Base-by-base conservation (phyloP, 1,140 invertebrate species). In the Grapholita molesta region DNA sequence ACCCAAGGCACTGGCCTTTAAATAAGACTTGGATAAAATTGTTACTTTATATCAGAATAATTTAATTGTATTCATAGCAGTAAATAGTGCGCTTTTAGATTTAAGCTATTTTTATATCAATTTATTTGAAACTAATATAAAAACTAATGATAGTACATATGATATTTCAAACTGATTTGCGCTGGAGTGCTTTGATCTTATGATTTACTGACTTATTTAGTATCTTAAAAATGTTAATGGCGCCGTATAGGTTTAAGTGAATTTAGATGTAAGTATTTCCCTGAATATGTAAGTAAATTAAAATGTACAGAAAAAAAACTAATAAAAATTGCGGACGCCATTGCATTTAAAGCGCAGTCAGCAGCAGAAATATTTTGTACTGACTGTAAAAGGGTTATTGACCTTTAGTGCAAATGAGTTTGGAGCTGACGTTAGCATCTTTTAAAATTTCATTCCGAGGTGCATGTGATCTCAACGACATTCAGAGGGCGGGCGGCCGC, bases 81-180 rank as follows among this genome's bases (percentile, higher is more conserved):
- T 66, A 57, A 78, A 70, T 78, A 69, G 69, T 70, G 72, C 69
- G 75, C 70, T 74, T 77, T 74, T 83, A 86, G 78, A 30, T 64
- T 52, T 84, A 85, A 84, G 85, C 79, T 81, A 84, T 82, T 85
- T 87, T 84, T 84, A 81, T 83, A 84, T 84, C 78, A 85, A 88
- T 83, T 80, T 82, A 85, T 84, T 78, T 77, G 70, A 79, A 79
- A 76, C 72, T 82, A 80, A 85, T 85, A 82, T 83, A 79, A 83
- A 75, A 66, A 42, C 21, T 23, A 42, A 42, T 66, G 33, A 35
- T 38, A 35, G 64, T 65, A 65, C 42, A 32, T 35, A 65, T 65
- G 0, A 18, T 48, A 18, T 48, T 48, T 21, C 18, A 48, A 48
- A 1, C 21, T 18, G 15, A 48, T 48, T 48, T 9, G 55, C 68